Percentiles rank a stretch among this genome's conserved stretches.
Conservation (phyloP, 2,888 invertebrate genomes). For the Machimus atricapillus region DNA sequence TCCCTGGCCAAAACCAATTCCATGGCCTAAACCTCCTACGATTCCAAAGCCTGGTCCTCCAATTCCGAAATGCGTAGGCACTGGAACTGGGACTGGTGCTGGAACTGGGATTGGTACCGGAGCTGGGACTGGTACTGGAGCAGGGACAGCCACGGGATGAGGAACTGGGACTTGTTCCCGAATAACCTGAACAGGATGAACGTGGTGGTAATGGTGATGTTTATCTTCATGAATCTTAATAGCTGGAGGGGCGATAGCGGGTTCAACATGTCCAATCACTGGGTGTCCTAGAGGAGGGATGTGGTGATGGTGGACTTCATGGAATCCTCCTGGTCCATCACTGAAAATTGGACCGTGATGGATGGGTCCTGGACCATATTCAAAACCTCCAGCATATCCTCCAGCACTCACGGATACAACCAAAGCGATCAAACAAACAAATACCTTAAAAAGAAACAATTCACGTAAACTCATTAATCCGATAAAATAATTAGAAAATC, state of each 20-base stretch:
- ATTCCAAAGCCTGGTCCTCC: not conserved
- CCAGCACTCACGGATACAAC: not conserved
- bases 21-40: not conserved
- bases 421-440: not conserved
- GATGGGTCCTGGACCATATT: not conserved
- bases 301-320: not conserved
- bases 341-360: not conserved
- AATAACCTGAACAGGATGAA: conserved; percentile 15
- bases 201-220: not conserved
- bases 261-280: not conserved
- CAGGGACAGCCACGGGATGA: not conserved
- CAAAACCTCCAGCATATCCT: not conserved
- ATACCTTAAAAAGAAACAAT: not conserved
- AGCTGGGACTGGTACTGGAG: not conserved
- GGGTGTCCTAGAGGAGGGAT: not conserved
- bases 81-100: not conserved
- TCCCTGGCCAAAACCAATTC: not conserved
- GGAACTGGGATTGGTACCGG: not conserved
- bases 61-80: not conserved
- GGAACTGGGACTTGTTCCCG: not conserved
- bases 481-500: not conserved
- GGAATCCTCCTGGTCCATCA: not conserved
- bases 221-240: conserved; percentile 9
- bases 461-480: not conserved
- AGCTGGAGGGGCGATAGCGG: not conserved